These are phyloP conservation scores for Cryptus viduatorius DNA, from an alignment of 2,888 invertebrate genomes.

Conservation along the genomic window DNA sequence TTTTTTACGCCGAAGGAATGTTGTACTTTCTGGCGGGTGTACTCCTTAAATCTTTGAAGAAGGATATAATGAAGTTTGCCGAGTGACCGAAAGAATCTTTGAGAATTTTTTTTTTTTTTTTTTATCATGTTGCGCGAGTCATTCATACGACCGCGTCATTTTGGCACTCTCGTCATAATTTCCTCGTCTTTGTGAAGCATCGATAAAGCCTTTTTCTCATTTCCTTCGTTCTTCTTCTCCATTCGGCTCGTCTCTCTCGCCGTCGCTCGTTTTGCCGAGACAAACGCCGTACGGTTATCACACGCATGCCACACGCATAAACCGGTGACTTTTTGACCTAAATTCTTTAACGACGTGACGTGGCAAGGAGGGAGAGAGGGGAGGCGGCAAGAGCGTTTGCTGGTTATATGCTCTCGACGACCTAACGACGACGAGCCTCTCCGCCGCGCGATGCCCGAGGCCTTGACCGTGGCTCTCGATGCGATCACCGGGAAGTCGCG, in stretches of 20 bases:
- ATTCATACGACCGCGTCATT: background rate
- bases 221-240: constrained; percentile 11
- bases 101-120: background rate
- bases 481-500: constrained; percentile 65
- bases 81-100: background rate
- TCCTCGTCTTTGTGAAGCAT: background rate
- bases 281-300: constrained; percentile 73
- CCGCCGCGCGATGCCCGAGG: constrained; percentile 71
- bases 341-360: constrained; percentile 81
- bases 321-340: constrained; percentile 84
- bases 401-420: constrained; percentile 37
- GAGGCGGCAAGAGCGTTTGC: constrained; percentile 23
- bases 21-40: no score
- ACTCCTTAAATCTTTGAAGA: no score
- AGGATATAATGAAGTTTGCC: background rate
- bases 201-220: background rate
- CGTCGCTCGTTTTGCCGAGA: constrained; percentile 63
- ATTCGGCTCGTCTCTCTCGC: constrained; percentile 33
- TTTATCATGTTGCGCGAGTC: background rate
- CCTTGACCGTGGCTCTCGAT: constrained; percentile 80
- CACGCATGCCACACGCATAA: constrained; percentile 67
- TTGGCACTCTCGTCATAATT: background rate
- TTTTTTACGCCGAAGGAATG: no score
- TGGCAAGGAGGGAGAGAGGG: constrained; percentile 18
- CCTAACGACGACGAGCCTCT: constrained; percentile 66